phyloP scores from a whole-genome alignment of 2,797 vertebrate genomes.

The Euthynnus affinis region DNA sequence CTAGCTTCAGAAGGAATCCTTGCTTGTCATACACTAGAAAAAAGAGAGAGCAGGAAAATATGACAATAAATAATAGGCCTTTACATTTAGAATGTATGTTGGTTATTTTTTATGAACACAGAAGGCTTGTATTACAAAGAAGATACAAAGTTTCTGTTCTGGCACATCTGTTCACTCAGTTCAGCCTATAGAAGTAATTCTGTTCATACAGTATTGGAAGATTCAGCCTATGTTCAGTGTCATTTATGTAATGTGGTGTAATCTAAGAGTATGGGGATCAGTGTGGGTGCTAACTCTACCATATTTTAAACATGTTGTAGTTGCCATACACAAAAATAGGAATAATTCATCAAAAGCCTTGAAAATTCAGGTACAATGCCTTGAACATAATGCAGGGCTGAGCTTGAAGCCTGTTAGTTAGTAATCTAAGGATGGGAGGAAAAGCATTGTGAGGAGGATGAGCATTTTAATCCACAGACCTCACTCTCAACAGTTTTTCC shows the following conservation, averaged over 20 bases:
- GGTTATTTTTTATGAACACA: neutral
- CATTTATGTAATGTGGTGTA: neutral
- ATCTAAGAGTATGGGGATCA: neutral
- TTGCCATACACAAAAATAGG: no score
- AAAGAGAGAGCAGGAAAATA: constrained; percentile 34
- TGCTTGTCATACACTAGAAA: constrained; percentile 91
- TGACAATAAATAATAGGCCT: neutral
- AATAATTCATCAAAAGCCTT: neutral
- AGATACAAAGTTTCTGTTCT: neutral
- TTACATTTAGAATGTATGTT: neutral
- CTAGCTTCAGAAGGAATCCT: constrained; percentile 91
- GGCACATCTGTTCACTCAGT: neutral
- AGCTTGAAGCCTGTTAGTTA: no score
- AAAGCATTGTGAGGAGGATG: no score
- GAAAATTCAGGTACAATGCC: neutral
- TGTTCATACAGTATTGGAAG: no score
- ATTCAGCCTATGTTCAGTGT: neutral
- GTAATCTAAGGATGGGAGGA: neutral
- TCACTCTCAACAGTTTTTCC: no score
- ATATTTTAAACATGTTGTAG: neutral
- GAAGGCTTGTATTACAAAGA: neutral
- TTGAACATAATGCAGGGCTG: no score
- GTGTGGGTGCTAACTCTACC: no score
- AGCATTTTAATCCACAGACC: no score
- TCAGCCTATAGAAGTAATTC: no score